A percentile compares a stretch with the other conserved stretches of the same genome.
Conservation (phyloP, 1,140 invertebrate genomes). For the Lerema accius region DNA sequence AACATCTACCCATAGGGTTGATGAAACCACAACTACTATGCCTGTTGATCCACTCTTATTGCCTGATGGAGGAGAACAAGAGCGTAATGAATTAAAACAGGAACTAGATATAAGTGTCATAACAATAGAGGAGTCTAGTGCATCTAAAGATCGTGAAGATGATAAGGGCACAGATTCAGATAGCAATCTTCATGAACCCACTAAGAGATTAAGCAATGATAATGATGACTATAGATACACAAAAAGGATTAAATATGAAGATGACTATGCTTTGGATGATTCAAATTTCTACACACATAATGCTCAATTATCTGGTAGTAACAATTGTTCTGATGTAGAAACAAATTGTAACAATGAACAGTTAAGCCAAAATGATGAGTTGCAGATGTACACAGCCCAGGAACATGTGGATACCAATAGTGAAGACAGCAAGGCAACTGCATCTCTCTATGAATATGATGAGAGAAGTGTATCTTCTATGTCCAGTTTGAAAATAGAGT, state of each 20-base stretch:
- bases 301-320: constrained; percentile 44
- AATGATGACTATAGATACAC: constrained; percentile 57
- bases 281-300: constrained; percentile 57
- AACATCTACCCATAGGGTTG: constrained; percentile 59
- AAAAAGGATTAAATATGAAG: constrained; percentile 63
- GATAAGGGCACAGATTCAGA: constrained; percentile 61
- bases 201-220: constrained; percentile 62
- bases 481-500: constrained; percentile 73
- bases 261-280: constrained; percentile 58
- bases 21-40: constrained; percentile 67
- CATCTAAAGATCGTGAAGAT: constrained; percentile 65
- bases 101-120: constrained; percentile 72
- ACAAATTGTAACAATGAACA: constrained; percentile 59
- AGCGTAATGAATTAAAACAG: constrained; percentile 69
- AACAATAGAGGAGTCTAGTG: constrained; percentile 69
- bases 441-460: constrained; percentile 76
- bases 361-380: constrained; percentile 57
- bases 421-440: constrained; percentile 75
- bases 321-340: constrained; percentile 63
- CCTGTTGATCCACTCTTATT: constrained; percentile 77
- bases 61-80: constrained; percentile 61
- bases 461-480: constrained; percentile 72
- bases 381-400: constrained; percentile 55
- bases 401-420: constrained; percentile 70
- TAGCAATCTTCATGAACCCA: constrained; percentile 47